These are phyloP conservation scores for Pseudomyrmex pallidus DNA, from an alignment of 1,140 invertebrate species.

Conservation along the genomic window DNA sequence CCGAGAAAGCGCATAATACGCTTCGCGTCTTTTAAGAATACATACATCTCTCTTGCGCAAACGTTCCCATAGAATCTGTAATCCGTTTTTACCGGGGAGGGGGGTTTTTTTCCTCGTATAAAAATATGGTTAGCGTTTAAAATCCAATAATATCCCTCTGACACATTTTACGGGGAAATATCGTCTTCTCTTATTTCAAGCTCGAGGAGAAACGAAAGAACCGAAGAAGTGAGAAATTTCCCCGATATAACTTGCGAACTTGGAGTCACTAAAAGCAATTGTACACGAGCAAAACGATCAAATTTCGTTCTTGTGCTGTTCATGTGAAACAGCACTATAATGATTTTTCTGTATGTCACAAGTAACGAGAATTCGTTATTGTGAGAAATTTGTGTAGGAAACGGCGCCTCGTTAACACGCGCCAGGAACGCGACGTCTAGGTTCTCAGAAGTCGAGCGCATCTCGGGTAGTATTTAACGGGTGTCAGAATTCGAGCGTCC, in stretches of 20 bases:
- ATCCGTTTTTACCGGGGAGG: conserved; percentile 25
- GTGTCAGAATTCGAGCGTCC: conserved; percentile 61
- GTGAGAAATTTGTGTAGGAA: background rate
- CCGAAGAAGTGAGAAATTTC: no score
- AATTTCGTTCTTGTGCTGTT: no score
- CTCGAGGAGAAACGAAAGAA: background rate
- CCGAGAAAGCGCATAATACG: conserved; percentile 10
- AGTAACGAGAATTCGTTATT: background rate
- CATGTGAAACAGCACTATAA: no score
- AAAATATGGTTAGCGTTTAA: background rate
- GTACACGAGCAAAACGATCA: no score
- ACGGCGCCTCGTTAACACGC: conserved; percentile 13
- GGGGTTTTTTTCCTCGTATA: conserved; percentile 5
- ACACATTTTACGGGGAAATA: background rate
- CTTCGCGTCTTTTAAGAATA: conserved; percentile 25
- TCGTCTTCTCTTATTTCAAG: no score
- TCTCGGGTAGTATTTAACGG: conserved; percentile 66
- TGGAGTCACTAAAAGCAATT: no score
- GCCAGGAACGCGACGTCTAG: conserved; percentile 3
- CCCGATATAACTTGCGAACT: no score
- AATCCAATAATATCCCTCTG: background rate
- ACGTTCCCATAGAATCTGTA: background rate
- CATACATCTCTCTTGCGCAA: conserved; percentile 19
- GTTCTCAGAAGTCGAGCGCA: conserved; percentile 66
- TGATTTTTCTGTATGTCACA: no score